A percentile compares a stretch with the other conserved stretches of the same genome.
Evolutionary conservation across 2,888 invertebrate genomes (phyloP).

Genomic region (Papilio demoleus): DNA sequence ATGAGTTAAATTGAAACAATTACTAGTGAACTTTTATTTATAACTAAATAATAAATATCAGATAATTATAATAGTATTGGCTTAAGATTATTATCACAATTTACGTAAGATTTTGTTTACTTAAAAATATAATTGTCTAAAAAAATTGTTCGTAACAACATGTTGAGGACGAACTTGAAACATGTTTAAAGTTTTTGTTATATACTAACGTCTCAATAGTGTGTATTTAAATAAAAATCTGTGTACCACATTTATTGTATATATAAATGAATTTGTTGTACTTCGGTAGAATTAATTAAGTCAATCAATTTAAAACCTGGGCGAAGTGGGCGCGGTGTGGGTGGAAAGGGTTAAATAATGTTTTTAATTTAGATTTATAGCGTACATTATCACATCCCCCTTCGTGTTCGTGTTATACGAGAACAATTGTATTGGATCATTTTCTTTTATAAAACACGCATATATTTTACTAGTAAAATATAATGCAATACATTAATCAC

Average conservation of each 20-base stretch:
- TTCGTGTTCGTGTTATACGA: slow-evolving; percentile 56
- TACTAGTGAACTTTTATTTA: too few species aligned
- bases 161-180: too few species aligned
- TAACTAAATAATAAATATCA: too few species aligned
- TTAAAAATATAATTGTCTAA: too few species aligned
- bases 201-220: background rate
- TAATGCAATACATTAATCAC: slow-evolving; percentile 7
- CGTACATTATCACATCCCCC: slow-evolving; percentile 58
- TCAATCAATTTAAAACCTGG: slow-evolving; percentile 46
- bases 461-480: background rate
- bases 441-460: slow-evolving; percentile 35
- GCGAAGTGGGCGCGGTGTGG: slow-evolving; percentile 54
- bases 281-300: slow-evolving; percentile 41
- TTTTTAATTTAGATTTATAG: slow-evolving; percentile 74
- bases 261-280: slow-evolving; percentile 5
- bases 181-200: background rate
- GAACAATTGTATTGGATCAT: slow-evolving; percentile 42
- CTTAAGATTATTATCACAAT: too few species aligned
- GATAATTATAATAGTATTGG: too few species aligned
- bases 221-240: background rate
- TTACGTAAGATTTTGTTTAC: too few species aligned
- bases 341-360: slow-evolving; percentile 70
- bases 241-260: background rate
- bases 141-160: too few species aligned
- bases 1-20: too few species aligned